A percentile compares a stretch with the other conserved stretches of the same genome.
Conservation (phyloP, 2,888 invertebrate species). For the Leptarthrus brevirostris region DNA sequence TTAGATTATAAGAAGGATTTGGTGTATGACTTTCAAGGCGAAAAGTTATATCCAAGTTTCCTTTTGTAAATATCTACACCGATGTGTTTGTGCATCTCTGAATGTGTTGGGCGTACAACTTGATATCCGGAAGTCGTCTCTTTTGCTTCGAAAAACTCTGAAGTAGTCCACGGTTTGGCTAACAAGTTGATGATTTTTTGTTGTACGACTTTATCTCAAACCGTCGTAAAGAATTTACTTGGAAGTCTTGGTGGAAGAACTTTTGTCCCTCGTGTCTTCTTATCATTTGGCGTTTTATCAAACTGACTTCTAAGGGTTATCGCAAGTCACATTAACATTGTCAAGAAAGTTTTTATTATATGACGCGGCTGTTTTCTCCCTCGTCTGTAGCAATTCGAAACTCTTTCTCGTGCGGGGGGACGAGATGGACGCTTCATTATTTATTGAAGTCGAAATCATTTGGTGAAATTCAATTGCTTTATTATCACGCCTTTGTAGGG, state of each 20-base stretch:
- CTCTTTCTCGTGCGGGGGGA: too few relatives aligned
- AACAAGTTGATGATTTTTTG: slow-evolving; percentile 29
- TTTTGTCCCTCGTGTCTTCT: slow-evolving; percentile 28
- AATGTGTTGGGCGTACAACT: background rate
- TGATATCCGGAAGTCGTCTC: background rate
- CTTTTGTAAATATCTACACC: too few relatives aligned
- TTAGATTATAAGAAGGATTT: slow-evolving; percentile 32
- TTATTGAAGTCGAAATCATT: too few relatives aligned
- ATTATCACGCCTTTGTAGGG: too few relatives aligned
- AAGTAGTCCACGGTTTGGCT: background rate
- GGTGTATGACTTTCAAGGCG: background rate
- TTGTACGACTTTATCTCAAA: slow-evolving; percentile 9
- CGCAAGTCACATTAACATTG: slow-evolving; percentile 41
- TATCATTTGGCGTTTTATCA: slow-evolving; percentile 45
- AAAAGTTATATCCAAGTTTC: background rate
- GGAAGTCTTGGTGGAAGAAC: slow-evolving; percentile 1
- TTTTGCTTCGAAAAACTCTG: too few relatives aligned
- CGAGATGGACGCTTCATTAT: too few relatives aligned
- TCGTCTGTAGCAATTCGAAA: too few relatives aligned
- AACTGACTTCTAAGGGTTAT: slow-evolving; percentile 43
- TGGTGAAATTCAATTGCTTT: too few relatives aligned
- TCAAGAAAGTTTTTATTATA: too few relatives aligned
- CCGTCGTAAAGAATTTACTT: slow-evolving; percentile 36
- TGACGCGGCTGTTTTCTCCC: too few relatives aligned
- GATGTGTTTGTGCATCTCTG: background rate